These are phyloP conservation scores for Strix aluco DNA, from an alignment of 2,113 vertebrate species.

Conservation along the genomic window DNA sequence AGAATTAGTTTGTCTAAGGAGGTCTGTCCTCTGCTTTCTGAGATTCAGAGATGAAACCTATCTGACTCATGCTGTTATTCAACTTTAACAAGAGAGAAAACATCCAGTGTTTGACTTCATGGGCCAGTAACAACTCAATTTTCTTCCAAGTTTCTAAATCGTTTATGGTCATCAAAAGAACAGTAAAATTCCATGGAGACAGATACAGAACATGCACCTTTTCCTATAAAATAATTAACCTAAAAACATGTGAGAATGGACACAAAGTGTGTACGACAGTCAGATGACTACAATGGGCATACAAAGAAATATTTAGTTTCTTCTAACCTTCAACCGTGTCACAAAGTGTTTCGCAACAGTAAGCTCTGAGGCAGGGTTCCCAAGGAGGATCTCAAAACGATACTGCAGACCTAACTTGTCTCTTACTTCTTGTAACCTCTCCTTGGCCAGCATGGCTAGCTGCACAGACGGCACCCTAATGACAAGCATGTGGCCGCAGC, in stretches of 20 bases:
- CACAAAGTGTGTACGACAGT: not conserved
- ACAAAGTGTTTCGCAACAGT: conserved; percentile 84
- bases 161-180: not conserved
- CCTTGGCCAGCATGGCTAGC: conserved; percentile 93
- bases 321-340: conserved; percentile 85
- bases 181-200: not conserved
- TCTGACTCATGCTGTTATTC: not conserved
- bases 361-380: conserved; percentile 88
- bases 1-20: conserved; percentile 20
- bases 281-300: not conserved
- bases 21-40: not conserved
- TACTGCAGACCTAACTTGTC: conserved; percentile 92
- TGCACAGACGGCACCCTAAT: conserved; percentile 94
- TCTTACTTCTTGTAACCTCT: conserved; percentile 91
- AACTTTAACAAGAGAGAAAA: not conserved
- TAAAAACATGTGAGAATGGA: accelerated
- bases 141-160: not conserved
- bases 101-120: not conserved
- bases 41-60: not conserved
- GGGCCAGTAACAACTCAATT: not conserved
- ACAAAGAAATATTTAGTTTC: not conserved
- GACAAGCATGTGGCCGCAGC: conserved; percentile 93
- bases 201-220: not conserved
- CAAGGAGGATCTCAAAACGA: conserved; percentile 93
- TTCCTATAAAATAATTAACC: not conserved